Evolutionary conservation across 2,888 invertebrate species (phyloP).

Genomic region (Neoitamus cyanurus): DNA sequence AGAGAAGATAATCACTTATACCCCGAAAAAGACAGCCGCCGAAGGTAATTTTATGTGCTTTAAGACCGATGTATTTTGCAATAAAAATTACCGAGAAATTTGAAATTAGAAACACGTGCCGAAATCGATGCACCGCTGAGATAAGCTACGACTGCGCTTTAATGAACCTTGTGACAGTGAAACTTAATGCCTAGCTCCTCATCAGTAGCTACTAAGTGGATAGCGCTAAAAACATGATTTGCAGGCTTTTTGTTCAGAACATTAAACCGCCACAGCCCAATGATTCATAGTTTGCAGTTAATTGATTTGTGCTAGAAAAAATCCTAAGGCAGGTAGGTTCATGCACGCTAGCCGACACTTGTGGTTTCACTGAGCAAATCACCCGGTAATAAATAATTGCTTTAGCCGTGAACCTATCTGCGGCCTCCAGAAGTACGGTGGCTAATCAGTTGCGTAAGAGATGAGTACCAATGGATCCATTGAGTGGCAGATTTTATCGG

Average conservation of each 20-base stretch:
- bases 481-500: background rate
- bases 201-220: background rate
- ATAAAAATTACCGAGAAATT: background rate
- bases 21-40: background rate
- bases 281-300: background rate
- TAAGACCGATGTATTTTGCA: background rate
- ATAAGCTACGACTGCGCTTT: background rate
- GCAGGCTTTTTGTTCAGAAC: background rate
- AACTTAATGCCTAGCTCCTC: background rate
- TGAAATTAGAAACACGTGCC: background rate
- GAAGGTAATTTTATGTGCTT: too few relatives aligned
- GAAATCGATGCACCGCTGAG: background rate
- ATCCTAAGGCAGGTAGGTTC: background rate
- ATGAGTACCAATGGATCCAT: background rate
- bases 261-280: background rate
- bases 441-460: slow-evolving; percentile 1
- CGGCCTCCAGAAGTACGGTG: background rate
- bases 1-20: background rate
- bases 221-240: background rate
- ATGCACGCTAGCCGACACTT: background rate
- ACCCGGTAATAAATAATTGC: background rate
- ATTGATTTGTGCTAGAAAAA: background rate
- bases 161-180: background rate
- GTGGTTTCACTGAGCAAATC: background rate
- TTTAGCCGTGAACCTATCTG: background rate